Conservation (phyloP, 2,888 invertebrate genomes). For the Muscina levida region DNA sequence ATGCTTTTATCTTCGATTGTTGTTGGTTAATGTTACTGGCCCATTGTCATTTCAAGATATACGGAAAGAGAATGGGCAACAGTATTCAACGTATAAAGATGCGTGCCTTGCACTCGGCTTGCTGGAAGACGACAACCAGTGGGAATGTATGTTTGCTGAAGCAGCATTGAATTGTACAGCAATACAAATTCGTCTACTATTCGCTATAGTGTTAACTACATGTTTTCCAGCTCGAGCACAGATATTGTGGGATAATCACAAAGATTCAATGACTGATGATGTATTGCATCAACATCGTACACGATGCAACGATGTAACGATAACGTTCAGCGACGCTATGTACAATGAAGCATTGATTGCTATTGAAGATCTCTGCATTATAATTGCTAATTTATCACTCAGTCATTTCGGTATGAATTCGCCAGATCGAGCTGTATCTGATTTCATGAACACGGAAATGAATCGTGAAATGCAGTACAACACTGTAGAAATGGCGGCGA, state of each 20-base stretch:
- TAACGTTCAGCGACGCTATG: constrained; percentile 63
- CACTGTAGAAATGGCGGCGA: neutral
- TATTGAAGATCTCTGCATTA: constrained; percentile 71
- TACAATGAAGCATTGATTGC: constrained; percentile 71
- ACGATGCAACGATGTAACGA: constrained; percentile 40
- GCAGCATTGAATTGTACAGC: neutral
- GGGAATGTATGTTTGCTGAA: constrained; percentile 6
- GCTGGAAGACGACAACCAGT: constrained; percentile 55
- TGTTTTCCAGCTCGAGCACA: constrained; percentile 69
- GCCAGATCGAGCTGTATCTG: constrained; percentile 66
- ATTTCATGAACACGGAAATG: constrained; percentile 59
- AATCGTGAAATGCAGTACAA: neutral
- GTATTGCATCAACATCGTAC: constrained; percentile 63
- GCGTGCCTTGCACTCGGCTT: constrained; percentile 39
- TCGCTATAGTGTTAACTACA: constrained; percentile 42
- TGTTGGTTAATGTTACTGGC: too few species aligned
- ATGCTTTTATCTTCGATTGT: too few species aligned
- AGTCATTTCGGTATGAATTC: constrained; percentile 68
- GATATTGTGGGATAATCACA: constrained; percentile 68
- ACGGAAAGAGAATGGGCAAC: neutral
- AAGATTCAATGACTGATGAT: constrained; percentile 69
- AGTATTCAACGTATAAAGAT: neutral
- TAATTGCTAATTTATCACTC: constrained; percentile 67
- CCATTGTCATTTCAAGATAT: too few species aligned
- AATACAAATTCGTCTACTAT: constrained; percentile 30